Percentiles rank a stretch among this genome's conserved stretches.
Evolutionary conservation across 2,888 invertebrate species (phyloP).

Genomic region (Drosophila tripunctata): DNA sequence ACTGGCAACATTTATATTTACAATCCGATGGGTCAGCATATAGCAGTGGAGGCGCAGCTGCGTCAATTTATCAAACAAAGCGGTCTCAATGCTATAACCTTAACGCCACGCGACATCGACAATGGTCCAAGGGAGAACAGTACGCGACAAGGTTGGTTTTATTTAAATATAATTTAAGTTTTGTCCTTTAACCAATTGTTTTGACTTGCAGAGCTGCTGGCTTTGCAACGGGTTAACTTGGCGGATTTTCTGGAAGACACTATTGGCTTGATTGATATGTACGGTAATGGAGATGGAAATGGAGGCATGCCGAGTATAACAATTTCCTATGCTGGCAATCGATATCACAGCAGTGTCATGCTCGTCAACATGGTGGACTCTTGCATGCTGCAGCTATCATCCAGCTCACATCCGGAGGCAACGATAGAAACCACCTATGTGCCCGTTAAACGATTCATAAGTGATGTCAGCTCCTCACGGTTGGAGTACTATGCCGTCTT

Average conservation of each 20-base stretch:
- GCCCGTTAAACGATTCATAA: constrained; percentile 75
- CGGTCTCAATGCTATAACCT: constrained; percentile 56
- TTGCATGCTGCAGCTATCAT: constrained; percentile 81
- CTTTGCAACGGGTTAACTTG: constrained; percentile 76
- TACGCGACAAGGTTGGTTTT: constrained; percentile 18
- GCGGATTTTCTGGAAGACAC: constrained; percentile 80
- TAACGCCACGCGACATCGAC: constrained; percentile 35
- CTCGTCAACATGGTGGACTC: constrained; percentile 85
- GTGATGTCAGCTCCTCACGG: constrained; percentile 76
- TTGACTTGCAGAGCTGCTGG: constrained; percentile 65
- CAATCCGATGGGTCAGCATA: constrained; percentile 47
- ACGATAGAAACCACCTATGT: constrained; percentile 73
- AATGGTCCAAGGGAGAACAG: constrained; percentile 20
- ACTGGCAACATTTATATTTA: constrained; percentile 72
- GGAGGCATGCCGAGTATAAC: constrained; percentile 62
- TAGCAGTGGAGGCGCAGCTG: constrained; percentile 56
- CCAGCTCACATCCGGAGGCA: constrained; percentile 24
- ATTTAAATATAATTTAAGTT: neutral
- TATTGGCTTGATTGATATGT: constrained; percentile 77
- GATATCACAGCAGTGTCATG: constrained; percentile 85
- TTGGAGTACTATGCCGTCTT: constrained; percentile 81
- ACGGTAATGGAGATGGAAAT: constrained; percentile 12
- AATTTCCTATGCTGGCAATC: constrained; percentile 84
- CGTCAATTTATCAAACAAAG: constrained; percentile 62
- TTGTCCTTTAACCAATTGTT: neutral